phyloP scores from a whole-genome alignment of 2,888 invertebrate species.

The Lutraria lutraria region DNA sequence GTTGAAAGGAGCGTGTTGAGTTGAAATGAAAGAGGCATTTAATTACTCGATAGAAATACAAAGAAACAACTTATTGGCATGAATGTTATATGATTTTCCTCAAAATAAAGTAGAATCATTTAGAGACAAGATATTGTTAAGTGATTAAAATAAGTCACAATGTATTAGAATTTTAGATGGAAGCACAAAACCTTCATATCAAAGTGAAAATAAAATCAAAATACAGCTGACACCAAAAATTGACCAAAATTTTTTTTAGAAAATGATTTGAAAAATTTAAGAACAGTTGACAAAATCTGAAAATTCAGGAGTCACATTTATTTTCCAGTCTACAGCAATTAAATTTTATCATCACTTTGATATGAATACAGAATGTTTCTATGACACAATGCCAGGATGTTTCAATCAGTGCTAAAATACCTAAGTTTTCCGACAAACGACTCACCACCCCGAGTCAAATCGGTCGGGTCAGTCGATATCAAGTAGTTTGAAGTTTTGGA shows the following conservation, averaged over 20 bases:
- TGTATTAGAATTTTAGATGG: neutral
- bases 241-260: neutral
- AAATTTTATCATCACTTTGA: neutral
- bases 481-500: conserved; percentile 99
- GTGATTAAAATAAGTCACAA: neutral
- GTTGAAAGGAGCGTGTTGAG: too few species aligned
- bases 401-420: conserved; percentile 70
- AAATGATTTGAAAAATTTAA: neutral
- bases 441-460: conserved; percentile 96
- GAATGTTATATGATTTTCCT: neutral
- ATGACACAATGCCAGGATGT: neutral
- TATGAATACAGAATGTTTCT: neutral
- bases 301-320: too few species aligned
- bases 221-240: neutral
- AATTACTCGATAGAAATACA: neutral
- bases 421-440: conserved; percentile 98
- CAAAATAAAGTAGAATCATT: neutral
- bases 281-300: too few species aligned
- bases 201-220: conserved; percentile 7
- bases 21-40: neutral
- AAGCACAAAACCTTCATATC: neutral
- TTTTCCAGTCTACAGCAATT: neutral
- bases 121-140: neutral
- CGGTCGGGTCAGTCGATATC: conserved; percentile 98
- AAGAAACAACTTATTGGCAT: neutral